Evolutionary conservation across 2,888 invertebrate species (phyloP), one percentile per base, ranked within the genome.

Genomic region (Empis stercorea): DNA sequence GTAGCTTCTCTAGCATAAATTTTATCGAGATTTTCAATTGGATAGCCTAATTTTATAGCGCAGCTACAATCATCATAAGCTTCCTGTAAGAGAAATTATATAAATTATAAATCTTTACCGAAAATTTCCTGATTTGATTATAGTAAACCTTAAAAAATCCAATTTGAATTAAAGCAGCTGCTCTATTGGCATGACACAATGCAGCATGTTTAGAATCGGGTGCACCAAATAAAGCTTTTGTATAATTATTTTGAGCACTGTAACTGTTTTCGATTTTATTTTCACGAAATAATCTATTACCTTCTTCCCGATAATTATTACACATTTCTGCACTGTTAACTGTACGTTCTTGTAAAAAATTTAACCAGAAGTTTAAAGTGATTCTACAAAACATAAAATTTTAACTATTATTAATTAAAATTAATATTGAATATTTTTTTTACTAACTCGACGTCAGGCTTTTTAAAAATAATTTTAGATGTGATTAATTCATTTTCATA

Each of bases 101-200:
- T 20, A 13, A 39, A 10, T 13, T 40, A 34, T 34, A n/a, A n/a
- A n/a, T 13, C n/a, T n/a, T n/a, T n/a, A n/a, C n/a, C n/a, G n/a
- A n/a, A 34, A 34, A 14, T 15, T 16, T 9, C 23, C 9, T 27
- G 2, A 27, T 20, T 20, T 4, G 5, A 27, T 27, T 27, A 6
- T 13, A 14, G 10, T 23, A 11, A 32, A 49, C 49, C 32, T 51
- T 10, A 45, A 42, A 53, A n/a, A 38, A 46, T n/a, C 44, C 47
- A 32, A 51, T 13, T 41, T 49, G 45, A 37, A 51, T 46, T n/a
- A 55, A 41, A 10, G 52, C 51, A 10, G 52, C 52, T 10, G 55
- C 54, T 38, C 56, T 30, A 48, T 56, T 56, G 1, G 51, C 55
- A 43, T 56, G 55, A n/a, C 52, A 49, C 34, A 52, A 17, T 10